Evolutionary conservation across 2,797 vertebrate genomes (phyloP), one percentile per base, ranked within the genome.

Genomic region (Gymnodraco acuticeps): DNA sequence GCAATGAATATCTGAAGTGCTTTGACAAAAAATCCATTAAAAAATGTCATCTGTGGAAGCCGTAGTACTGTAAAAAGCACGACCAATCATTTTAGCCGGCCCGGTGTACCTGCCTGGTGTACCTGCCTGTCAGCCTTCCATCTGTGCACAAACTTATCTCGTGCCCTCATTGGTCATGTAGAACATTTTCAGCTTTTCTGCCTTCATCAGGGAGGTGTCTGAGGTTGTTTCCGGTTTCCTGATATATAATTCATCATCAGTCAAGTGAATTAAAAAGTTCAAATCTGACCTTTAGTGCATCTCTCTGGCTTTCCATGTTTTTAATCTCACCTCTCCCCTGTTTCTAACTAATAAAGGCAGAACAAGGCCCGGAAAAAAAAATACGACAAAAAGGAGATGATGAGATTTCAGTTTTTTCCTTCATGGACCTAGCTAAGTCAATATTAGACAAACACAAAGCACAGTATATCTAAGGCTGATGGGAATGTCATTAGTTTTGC

Each of bases 221-320:
- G 46, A 54, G 50, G 17, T 56, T 27, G 42, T 53, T 59, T 62
- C 43, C 1, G 3, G 17, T 56, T 60, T 48, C 73, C 45, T 48
- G 43, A 54, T 41, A n/a, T 53, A 51, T 46, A 42, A 50, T 80
- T 58, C 43, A 70, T 63, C 33, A 38, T 38, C 14, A 52, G 55
- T 15, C 31, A 56, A 31, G 41, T 45, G 60, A 41, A 42, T 47
- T 64, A 17, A 73, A 78, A 64, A 38, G 50, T 70, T 72, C 54
- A 66, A 58, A 52, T 58, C 14, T 10, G 33, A 61, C 31, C 23
- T 59, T 45, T 52, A 43, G 62, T 78, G 55, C 43, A n/a, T 67
- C 33, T 5, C 15, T 54, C 50, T 48, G 23, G 33, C 53, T 61
- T 43, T 17, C 55, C 43, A 9, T 6, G 7, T 6, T 45, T 69